These are phyloP conservation scores for Thera britannica DNA, from an alignment of 2,888 invertebrate species.

Conservation along the genomic window DNA sequence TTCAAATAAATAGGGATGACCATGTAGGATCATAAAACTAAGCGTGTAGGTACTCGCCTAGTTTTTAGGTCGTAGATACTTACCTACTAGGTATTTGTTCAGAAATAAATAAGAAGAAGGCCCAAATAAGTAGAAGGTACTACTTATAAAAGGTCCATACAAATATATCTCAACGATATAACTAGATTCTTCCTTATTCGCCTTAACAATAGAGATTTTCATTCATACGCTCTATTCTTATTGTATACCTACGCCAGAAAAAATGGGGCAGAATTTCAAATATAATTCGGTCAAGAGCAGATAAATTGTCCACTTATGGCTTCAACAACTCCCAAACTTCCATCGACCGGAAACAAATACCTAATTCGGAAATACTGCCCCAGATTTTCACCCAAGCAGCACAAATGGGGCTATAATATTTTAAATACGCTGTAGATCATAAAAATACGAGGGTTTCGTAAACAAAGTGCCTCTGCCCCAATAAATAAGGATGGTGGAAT, in stretches of 20 bases:
- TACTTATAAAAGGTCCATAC: background rate
- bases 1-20: conserved; percentile 1
- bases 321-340: conserved; percentile 33
- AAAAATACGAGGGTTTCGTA: conserved; percentile 59
- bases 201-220: conserved; percentile 11
- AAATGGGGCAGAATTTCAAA: conserved; percentile 26
- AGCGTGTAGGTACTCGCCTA: no score
- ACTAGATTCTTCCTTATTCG: background rate
- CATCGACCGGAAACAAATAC: conserved; percentile 36
- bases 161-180: conserved; percentile 5
- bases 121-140: background rate
- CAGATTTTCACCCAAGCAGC: conserved; percentile 43
- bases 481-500: conserved; percentile 57
- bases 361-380: conserved; percentile 41
- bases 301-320: conserved; percentile 40
- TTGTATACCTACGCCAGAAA: conserved; percentile 13
- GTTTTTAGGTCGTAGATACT: no score
- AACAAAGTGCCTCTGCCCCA: conserved; percentile 58
- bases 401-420: conserved; percentile 55
- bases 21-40: background rate
- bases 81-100: no score
- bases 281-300: conserved; percentile 32
- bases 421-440: conserved; percentile 58
- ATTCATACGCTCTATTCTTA: conserved; percentile 6
- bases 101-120: background rate